A percentile compares a stretch with the other conserved stretches of the same genome.
Evolutionary conservation across 1,140 invertebrate species (phyloP).

Genomic region (Brachionus rubens): DNA sequence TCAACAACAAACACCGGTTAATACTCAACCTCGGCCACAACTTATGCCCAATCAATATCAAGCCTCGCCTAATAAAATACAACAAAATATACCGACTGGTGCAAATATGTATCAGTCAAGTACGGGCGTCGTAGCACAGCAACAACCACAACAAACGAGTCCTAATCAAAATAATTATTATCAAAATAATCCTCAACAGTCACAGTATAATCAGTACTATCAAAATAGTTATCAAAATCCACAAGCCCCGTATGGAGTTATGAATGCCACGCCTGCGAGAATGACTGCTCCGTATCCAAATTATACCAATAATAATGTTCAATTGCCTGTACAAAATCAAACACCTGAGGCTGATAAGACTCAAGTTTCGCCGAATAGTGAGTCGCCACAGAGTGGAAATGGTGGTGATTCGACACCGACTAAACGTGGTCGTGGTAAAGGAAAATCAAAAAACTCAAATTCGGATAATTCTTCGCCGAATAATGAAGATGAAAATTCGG

Average conservation of each 20-base stretch:
- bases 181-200: neutral
- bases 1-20: too few species aligned
- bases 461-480: neutral
- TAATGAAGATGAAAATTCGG: neutral
- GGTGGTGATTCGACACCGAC: neutral
- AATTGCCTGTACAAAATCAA: neutral
- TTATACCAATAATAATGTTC: neutral
- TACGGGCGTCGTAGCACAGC: neutral
- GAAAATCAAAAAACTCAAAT: neutral
- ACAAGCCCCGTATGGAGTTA: neutral
- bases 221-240: neutral
- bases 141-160: conserved; percentile 9
- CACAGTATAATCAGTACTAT: neutral
- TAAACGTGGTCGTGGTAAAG: neutral
- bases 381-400: neutral
- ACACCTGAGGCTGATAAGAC: neutral
- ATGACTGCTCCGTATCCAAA: neutral
- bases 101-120: neutral
- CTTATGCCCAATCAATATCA: conserved; percentile 14
- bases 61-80: conserved; percentile 23
- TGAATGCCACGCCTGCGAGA: neutral
- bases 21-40: neutral
- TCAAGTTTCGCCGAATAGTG: neutral
- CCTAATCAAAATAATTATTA: neutral
- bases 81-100: neutral